These are phyloP conservation scores for Pediacus dermestoides DNA, from an alignment of 2,888 invertebrate species.

Conservation along the genomic window DNA sequence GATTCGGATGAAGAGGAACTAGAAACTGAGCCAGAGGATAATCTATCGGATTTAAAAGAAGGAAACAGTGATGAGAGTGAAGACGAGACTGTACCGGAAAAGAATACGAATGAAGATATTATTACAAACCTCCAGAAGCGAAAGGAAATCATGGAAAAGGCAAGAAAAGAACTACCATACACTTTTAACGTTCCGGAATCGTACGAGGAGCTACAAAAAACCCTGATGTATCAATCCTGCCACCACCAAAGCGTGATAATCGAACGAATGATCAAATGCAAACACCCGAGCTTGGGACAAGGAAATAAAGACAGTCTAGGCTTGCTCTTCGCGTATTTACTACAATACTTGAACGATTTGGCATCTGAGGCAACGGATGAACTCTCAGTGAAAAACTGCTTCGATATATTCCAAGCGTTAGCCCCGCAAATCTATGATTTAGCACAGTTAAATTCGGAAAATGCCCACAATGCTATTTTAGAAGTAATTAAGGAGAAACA, in stretches of 20 bases:
- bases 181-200: constrained; percentile 58
- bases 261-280: constrained; percentile 81
- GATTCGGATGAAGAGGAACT: constrained; percentile 32
- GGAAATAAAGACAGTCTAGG: constrained; percentile 75
- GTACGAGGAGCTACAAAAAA: constrained; percentile 61
- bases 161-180: constrained; percentile 58
- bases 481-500: constrained; percentile 73
- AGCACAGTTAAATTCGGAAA: constrained; percentile 66
- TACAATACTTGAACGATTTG: constrained; percentile 74
- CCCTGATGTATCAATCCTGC: constrained; percentile 60
- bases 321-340: constrained; percentile 68
- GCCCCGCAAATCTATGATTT: constrained; percentile 61
- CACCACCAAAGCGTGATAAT: constrained; percentile 68
- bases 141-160: constrained; percentile 54
- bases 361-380: constrained; percentile 48
- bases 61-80: constrained; percentile 46
- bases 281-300: constrained; percentile 76
- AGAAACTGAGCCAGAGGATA: constrained; percentile 42
- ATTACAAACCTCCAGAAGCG: constrained; percentile 36
- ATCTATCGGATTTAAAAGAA: constrained; percentile 54
- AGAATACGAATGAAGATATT: too few species aligned
- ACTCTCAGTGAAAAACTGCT: constrained; percentile 53
- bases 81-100: constrained; percentile 43
- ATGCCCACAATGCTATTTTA: constrained; percentile 63
- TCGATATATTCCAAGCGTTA: constrained; percentile 58